These are phyloP conservation scores for Limnephilus marmoratus DNA, from an alignment of 2,888 invertebrate species.

Conservation along the genomic window DNA sequence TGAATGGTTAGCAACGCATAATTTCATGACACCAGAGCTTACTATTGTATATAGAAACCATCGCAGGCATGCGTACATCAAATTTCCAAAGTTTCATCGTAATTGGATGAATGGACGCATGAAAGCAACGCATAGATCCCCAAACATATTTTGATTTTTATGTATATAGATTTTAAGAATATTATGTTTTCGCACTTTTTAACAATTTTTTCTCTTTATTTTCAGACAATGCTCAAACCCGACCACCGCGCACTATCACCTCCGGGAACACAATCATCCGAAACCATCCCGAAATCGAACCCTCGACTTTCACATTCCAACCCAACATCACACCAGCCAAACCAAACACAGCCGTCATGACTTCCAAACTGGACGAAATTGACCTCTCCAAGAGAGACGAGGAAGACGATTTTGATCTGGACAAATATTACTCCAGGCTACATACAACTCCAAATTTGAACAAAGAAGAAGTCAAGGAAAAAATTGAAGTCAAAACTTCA, in stretches of 20 bases:
- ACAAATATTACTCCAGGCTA: conserved; percentile 75
- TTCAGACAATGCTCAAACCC: conserved; percentile 44
- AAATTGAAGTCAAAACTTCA: conserved; percentile 68
- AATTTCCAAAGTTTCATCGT: too few species aligned
- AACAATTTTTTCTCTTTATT: conserved; percentile 33
- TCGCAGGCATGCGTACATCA: too few species aligned
- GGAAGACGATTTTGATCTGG: conserved; percentile 76
- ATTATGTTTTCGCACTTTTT: neutral
- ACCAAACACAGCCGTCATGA: neutral
- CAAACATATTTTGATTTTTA: too few species aligned
- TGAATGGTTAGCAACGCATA: too few species aligned
- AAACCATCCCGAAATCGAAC: conserved; percentile 36
- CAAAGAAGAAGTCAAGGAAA: conserved; percentile 67
- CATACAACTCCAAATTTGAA: conserved; percentile 72
- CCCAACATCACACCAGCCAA: neutral
- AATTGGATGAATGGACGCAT: too few species aligned
- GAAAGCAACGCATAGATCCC: too few species aligned
- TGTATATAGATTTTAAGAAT: too few species aligned
- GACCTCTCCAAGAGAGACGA: conserved; percentile 29
- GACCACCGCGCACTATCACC: neutral
- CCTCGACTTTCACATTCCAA: conserved; percentile 39
- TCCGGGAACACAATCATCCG: neutral
- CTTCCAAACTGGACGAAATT: conserved; percentile 35
- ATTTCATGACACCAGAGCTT: too few species aligned
- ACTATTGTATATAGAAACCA: too few species aligned